Evolutionary conservation across 2,888 invertebrate genomes (phyloP).

Genomic region (Drosophila colorata): DNA sequence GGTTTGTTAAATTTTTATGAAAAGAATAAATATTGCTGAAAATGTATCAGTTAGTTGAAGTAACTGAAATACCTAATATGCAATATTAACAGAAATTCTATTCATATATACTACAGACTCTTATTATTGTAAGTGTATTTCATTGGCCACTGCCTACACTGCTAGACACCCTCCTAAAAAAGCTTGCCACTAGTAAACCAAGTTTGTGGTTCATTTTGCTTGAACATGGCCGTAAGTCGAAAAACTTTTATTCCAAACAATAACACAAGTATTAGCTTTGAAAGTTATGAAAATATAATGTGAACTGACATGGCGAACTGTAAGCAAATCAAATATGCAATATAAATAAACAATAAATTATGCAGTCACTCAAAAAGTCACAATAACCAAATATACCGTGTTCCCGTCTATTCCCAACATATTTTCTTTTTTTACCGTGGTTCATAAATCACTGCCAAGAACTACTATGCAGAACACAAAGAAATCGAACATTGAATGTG

Average conservation of each 20-base stretch:
- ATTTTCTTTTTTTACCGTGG: not conserved
- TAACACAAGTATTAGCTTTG: slow-evolving; percentile 9
- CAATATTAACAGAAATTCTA: no score
- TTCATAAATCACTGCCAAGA: slow-evolving; percentile 43
- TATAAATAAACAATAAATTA: slow-evolving; percentile 46
- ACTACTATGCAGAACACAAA: slow-evolving; percentile 12
- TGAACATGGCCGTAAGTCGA: slow-evolving; percentile 19
- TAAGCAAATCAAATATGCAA: slow-evolving; percentile 36
- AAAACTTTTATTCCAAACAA: slow-evolving; percentile 24
- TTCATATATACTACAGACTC: no score
- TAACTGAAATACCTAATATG: no score
- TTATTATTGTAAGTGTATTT: no score
- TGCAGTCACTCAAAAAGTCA: slow-evolving; percentile 38
- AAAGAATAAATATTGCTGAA: no score
- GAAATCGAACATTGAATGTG: slow-evolving; percentile 12
- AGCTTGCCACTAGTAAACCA: slow-evolving; percentile 4
- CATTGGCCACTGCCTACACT: no score
- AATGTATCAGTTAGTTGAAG: no score
- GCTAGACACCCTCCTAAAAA: not conserved
- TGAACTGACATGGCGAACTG: slow-evolving; percentile 2
- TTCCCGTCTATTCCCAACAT: not conserved
- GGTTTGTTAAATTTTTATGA: no score
- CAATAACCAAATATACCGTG: slow-evolving; percentile 20
- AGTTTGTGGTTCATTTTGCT: slow-evolving; percentile 20
- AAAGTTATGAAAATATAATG: slow-evolving; percentile 19